Base-by-base conservation (phyloP, 2,888 invertebrate species). In the Boloria selene region DNA sequence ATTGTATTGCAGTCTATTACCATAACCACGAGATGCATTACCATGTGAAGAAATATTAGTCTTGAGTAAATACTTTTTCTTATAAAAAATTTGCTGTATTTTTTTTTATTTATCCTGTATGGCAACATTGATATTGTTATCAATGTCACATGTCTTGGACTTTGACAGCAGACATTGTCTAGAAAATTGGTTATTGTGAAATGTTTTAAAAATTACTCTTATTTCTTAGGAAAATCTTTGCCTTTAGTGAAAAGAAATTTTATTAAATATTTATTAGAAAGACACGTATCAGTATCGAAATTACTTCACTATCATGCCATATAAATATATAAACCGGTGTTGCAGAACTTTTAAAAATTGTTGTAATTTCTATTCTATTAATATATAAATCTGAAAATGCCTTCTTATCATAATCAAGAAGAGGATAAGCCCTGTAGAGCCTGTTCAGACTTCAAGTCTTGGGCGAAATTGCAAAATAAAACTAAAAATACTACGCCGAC, bases 371-470 rank as follows among this genome's bases (percentile, higher is more conserved):
- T 67, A 47, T 38, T 64, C 54, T 10, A 58, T 54, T 64, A 60
- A 65, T 66, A 70, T 49, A 56, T 62, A 68, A 51, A 61, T 67
- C 6, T 7, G 52, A 71, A 79, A 70, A 91, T 91, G 90, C 83
- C 88, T 68, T 75, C 82, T 55, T 84, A 85, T 73, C 79, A 78
- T 60, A 70, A 77, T 63, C 86, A 87, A 14, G 90, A 90, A n/a
- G 90, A 92, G 67, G 92, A 92, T 49, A 90, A 90, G 70, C 94
- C 95, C 31, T 96, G 96, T 74, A 93, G 95, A 74, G 94, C 95
- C 0, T 96, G 96, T 78, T 94, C 94, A 13, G 96, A 96, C 81
- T 96, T 96, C 74, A 95, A 94, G 79, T 92, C 94, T 6, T 96
- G 96, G 96, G 93, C 95, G 0, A 95, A 94, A 76, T 87, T 90